Evolutionary conservation across 2,888 invertebrate genomes (phyloP), one percentile per base, ranked within the genome.

Genomic region (Hypomecis atomaria): DNA sequence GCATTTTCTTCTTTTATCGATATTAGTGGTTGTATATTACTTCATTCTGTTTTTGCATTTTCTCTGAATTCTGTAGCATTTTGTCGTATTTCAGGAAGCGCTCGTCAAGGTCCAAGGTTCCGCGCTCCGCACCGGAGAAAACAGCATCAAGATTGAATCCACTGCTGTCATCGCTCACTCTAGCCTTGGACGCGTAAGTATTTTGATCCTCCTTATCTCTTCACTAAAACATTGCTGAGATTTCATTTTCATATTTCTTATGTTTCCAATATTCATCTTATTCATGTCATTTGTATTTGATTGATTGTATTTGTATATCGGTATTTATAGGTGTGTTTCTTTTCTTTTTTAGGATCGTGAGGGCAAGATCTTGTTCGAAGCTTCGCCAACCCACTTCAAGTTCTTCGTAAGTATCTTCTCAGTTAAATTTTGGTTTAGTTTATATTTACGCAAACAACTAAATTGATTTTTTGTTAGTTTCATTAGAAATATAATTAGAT

Each of bases 401-500:
- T 68, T 91, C 65, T 74, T 87, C 75, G 92, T 92, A 81, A 89
- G 87, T 81, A n/a, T n/a, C n/a, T n/a, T n/a, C 11, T 3, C 23
- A 23, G 23, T 13, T 5, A 4, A n/a, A 10, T 5, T n/a, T n/a
- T n/a, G n/a, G n/a, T n/a, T n/a, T n/a, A n/a, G n/a, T n/a, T n/a
- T n/a, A n/a, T n/a, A n/a, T n/a, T n/a, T n/a, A n/a, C n/a, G n/a
- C n/a, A n/a, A n/a, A n/a, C n/a, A n/a, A n/a, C n/a, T n/a, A n/a
- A n/a, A n/a, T n/a, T n/a, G n/a, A n/a, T n/a, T n/a, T n/a, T n/a
- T n/a, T n/a, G n/a, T n/a, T n/a, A n/a, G n/a, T n/a, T n/a, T n/a
- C n/a, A n/a, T n/a, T n/a, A n/a, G n/a, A n/a, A n/a, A n/a, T n/a
- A n/a, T n/a, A n/a, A n/a, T n/a, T n/a, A n/a, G n/a, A n/a, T n/a